Percentiles rank a stretch among this genome's conserved stretches.
phyloP scores from a whole-genome alignment of 2,888 invertebrate species.

The Eristalis arbustorum region DNA sequence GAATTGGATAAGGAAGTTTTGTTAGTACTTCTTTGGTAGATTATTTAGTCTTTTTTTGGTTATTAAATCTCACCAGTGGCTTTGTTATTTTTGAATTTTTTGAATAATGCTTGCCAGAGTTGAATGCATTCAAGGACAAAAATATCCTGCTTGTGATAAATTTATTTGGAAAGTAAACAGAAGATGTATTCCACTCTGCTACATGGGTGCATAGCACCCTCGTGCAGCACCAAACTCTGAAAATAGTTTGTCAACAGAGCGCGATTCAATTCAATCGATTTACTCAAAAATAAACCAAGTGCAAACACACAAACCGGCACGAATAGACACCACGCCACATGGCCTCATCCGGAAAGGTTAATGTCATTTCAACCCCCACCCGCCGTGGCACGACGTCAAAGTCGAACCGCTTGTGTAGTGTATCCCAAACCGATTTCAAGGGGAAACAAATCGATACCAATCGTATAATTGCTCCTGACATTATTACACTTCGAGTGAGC shows the following conservation, averaged over 20 bases:
- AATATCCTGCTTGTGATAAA: too few relatives aligned
- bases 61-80: too few relatives aligned
- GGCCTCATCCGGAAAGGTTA: constrained; percentile 11
- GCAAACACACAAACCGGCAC: not conserved
- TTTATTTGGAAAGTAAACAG: too few relatives aligned
- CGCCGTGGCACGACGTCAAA: not conserved
- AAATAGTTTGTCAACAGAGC: not conserved
- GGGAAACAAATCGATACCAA: constrained; percentile 31
- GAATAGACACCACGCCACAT: not conserved
- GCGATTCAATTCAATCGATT: not conserved
- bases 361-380: constrained; percentile 2
- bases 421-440: not conserved
- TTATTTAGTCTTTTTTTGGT: too few relatives aligned
- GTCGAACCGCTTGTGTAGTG: not conserved
- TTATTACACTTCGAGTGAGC: constrained; percentile 1
- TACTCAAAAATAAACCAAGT: not conserved
- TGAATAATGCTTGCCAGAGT: too few relatives aligned
- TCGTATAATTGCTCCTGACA: not conserved
- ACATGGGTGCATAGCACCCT: not conserved
- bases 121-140: too few relatives aligned
- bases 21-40: too few relatives aligned
- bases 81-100: too few relatives aligned
- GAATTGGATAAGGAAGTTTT: too few relatives aligned
- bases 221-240: not conserved
- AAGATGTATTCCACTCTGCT: too few relatives aligned